Base-by-base conservation (phyloP, 1,140 invertebrate species). In the Coelopa frigida region DNA sequence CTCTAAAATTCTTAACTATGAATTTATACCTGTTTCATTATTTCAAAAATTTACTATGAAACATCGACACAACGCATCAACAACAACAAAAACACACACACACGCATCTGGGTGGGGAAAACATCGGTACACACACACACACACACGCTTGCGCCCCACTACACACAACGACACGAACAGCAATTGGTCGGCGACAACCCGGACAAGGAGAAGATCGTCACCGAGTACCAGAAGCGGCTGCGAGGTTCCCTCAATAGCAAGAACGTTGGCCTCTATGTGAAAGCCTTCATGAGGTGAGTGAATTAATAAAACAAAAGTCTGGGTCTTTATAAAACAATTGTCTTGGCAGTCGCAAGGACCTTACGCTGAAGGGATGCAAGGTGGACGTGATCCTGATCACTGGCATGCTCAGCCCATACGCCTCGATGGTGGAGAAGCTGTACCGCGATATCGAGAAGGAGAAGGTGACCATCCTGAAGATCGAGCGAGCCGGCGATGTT, bases 211-310 rank as follows among this genome's bases (percentile, higher is more conserved):
- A 79, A 81, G 46, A 82, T 87, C 36, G 81, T 91, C 52, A 69
- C 78, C 45, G 82, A 86, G 54, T 93, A 87, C 74, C 78, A 88
- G 47, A 81, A 82, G 36, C 78, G 84, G 27, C 75, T 93, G 43
- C 80, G 84, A 52, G 79, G 84, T 20, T 82, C 84, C 44, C 80
- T 93, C 44, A 94, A 94, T 71, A 78, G 84, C 22, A 82, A 83
- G 59, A 94, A 94, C 70, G 76, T 94, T 44, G 83, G 84, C 57
- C 79, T 79, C 58, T 92, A 87, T 62, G 87, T 89, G 12, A 78
- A 85, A 56, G 79, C 85, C 21, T 91, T 89, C 70, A 81, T 90
- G 65, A 87, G 83, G 84, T 87, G 71, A 54, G 51, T 49, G 37
- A 6, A 45, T 35, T 22, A 14, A 10, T 3, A 36, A 38, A 29